Evolutionary conservation across 2,888 invertebrate species (phyloP), one percentile per base, ranked within the genome.

Genomic region (Trichopoda pennipes): DNA sequence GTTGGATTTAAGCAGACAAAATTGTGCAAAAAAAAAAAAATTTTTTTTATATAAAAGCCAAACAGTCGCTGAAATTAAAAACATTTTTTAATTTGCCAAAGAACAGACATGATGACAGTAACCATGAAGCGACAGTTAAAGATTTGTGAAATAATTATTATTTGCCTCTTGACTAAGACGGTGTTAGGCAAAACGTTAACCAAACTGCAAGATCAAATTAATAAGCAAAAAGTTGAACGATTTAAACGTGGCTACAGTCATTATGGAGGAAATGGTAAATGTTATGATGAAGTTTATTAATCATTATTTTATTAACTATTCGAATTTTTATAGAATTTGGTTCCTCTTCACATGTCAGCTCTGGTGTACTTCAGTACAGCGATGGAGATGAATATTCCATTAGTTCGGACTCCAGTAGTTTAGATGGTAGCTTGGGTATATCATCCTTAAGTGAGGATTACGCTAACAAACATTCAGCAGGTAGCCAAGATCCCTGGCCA

Each of bases 301-400:
- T 7, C 2, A 2, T 49, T 19, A 17, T 17, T 17, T 9, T 2
- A 49, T 8, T 17, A 19, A 17, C 17, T 49, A 19, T 19, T 19
- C 9, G 2, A 17, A 12, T 16, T 16, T 44, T n/a, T 16, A 35
- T 32, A 87, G 87, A 86, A 14, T 86, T 84, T 66, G 87, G 87
- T 6, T 86, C 88, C 0, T 78, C 86, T 0, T 81, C 87, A 51
- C 87, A 86, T 19, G 86, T 89, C 1, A 88, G 84, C 23, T 89
- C 89, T 0, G 85, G 86, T 0, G 84, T 89, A 10, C 68, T 89
- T 14, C 86, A 88, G 7, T 77, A 88, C 23, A 64, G 81, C 12
- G 60, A 79, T 14, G 64, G 68, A 0, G 70, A 80, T 12, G 68
- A 82, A 17, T 74, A 79, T 32, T n/a, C 63, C 14, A 73, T 84